A percentile compares a stretch with the other conserved stretches of the same genome.
Conservation (phyloP, 2,113 vertebrate genomes). For the Oreamnos americanus region DNA sequence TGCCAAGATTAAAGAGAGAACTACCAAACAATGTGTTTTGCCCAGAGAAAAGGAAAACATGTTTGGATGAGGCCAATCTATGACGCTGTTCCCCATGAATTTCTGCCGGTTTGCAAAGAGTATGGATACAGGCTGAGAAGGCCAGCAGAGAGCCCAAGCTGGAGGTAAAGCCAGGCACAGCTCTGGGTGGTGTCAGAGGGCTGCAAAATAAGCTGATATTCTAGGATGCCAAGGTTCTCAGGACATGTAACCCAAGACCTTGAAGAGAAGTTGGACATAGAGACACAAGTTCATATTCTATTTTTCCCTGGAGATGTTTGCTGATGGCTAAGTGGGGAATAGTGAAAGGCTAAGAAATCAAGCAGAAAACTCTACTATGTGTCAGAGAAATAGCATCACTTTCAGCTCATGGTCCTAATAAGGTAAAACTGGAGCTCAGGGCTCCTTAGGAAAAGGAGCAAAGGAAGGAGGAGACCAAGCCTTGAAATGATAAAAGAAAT, state of each 20-base stretch:
- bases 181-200: rapidly evolving
- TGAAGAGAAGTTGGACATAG: neutral
- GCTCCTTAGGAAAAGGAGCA: neutral
- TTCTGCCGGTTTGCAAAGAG: neutral
- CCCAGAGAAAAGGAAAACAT: neutral
- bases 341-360: neutral
- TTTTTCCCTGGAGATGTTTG: neutral
- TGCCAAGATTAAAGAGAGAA: neutral
- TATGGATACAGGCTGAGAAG: no score
- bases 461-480: neutral
- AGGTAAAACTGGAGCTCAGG: neutral
- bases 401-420: no score
- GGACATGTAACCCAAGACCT: neutral
- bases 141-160: rapidly evolving
- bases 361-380: neutral
- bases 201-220: no score
- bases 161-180: no score
- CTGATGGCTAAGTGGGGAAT: neutral
- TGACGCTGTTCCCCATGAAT: no score
- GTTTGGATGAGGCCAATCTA: neutral
- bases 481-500: neutral
- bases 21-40: neutral
- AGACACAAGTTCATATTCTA: neutral
- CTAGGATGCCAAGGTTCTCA: no score
- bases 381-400: neutral